Conservation (phyloP, 2,113 vertebrate species). For the Hemicordylus capensis region DNA sequence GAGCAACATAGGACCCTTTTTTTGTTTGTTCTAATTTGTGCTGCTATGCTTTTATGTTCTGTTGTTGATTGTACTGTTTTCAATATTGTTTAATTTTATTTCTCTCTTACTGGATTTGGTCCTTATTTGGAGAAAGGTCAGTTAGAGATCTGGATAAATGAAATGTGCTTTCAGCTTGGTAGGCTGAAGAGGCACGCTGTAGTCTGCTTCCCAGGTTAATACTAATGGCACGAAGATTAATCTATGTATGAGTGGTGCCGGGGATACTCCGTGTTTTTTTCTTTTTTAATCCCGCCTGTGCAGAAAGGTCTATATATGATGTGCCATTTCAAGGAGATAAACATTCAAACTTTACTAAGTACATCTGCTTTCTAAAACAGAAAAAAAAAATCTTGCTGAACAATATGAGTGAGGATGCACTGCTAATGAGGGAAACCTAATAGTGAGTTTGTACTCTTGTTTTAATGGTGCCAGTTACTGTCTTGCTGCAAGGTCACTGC, state of each 20-base stretch:
- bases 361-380: not conserved
- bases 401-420: not conserved
- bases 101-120: not conserved
- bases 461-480: not conserved
- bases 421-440: not conserved
- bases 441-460: constrained; percentile 1
- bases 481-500: not conserved
- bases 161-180: not conserved
- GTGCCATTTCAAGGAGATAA: not conserved
- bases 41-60: not conserved
- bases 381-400: not conserved
- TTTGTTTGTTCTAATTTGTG: not conserved
- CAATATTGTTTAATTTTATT: not conserved
- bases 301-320: not conserved
- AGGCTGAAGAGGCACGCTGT: not conserved
- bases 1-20: not conserved
- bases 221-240: not conserved
- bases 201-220: not conserved
- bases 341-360: not conserved
- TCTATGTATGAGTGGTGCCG: not conserved
- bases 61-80: not conserved
- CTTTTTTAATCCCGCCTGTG: not conserved
- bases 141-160: not conserved
- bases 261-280: too few relatives aligned
- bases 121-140: not conserved